Percentiles rank a stretch among this genome's conserved stretches.
phyloP scores from a whole-genome alignment of 2,888 invertebrate species.

The Druceiella hillmani region DNA sequence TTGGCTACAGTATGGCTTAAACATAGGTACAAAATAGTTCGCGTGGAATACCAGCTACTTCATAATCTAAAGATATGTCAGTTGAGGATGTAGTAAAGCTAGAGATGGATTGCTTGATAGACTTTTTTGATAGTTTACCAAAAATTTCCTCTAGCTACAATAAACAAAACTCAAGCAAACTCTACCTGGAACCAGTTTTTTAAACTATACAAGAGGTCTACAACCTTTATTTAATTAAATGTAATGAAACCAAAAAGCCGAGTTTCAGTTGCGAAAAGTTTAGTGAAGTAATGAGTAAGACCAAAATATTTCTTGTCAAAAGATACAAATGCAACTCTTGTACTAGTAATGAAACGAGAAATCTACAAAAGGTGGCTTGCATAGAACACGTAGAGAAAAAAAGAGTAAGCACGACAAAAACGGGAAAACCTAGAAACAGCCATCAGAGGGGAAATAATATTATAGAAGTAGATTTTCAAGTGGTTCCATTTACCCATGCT shows the following conservation, averaged over 20 bases:
- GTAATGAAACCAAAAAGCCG: conserved; percentile 10
- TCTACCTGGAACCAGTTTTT: conserved; percentile 14
- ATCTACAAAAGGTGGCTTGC: no score
- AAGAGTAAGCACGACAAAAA: no score
- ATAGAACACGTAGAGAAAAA: no score
- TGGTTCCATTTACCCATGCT: no score
- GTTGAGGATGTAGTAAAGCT: conserved; percentile 8
- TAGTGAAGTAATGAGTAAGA: conserved; percentile 9
- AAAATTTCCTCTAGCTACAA: conserved; percentile 13
- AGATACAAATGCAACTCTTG: conserved; percentile 12
- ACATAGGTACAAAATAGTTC: no score
- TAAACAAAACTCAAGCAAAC: conserved; percentile 12
- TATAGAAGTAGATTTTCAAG: no score
- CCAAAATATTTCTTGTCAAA: conserved; percentile 8
- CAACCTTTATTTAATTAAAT: conserved; percentile 2
- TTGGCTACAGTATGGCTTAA: conserved; percentile 6
- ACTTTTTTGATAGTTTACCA: conserved; percentile 12
- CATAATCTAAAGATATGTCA: conserved; percentile 10
- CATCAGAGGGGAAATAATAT: no score
- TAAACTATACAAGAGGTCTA: conserved; percentile 1
- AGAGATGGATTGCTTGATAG: conserved; percentile 11
- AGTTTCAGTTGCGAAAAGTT: conserved; percentile 9
- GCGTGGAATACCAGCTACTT: conserved; percentile 12
- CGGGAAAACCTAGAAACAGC: no score
- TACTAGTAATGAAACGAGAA: conserved; percentile 11